phyloP scores from a whole-genome alignment of 2,888 invertebrate species.

The Heliconius charithonia region DNA sequence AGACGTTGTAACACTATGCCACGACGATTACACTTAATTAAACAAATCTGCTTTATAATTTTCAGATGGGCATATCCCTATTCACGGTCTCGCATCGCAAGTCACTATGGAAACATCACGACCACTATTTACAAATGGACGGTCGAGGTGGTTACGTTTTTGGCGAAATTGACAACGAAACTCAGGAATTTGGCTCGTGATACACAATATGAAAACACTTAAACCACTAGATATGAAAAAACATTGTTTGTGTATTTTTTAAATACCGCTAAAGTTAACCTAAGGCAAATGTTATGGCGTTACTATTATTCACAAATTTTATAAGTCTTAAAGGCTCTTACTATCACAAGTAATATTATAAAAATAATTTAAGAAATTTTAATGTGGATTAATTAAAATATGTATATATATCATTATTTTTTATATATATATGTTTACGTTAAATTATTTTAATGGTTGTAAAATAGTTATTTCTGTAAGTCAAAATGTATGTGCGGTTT shows the following conservation, averaged over 20 bases:
- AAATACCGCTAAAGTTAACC: background rate
- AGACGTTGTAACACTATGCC: background rate
- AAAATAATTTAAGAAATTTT: background rate
- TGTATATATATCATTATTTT: background rate
- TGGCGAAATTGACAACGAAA: conserved; percentile 92
- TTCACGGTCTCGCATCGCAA: conserved; percentile 99
- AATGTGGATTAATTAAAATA: background rate
- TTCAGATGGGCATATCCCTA: conserved; percentile 91
- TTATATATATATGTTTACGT: background rate
- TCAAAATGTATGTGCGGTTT: background rate
- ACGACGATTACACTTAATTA: background rate
- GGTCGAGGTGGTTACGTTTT: conserved; percentile 96
- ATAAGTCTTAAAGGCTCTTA: background rate
- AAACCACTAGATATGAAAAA: background rate
- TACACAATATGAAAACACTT: conserved; percentile 35
- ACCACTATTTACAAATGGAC: conserved; percentile 97
- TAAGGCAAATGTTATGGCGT: background rate
- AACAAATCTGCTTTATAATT: conserved; percentile 3
- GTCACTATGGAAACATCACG: conserved; percentile 98
- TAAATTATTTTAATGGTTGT: background rate
- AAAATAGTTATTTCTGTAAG: background rate
- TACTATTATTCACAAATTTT: background rate
- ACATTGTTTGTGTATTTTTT: background rate
- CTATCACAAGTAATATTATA: conserved; percentile 1
- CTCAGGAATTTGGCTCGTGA: conserved; percentile 97